phyloP scores from a whole-genome alignment of 2,797 vertebrate species.

The Epinephelus malabaricus region DNA sequence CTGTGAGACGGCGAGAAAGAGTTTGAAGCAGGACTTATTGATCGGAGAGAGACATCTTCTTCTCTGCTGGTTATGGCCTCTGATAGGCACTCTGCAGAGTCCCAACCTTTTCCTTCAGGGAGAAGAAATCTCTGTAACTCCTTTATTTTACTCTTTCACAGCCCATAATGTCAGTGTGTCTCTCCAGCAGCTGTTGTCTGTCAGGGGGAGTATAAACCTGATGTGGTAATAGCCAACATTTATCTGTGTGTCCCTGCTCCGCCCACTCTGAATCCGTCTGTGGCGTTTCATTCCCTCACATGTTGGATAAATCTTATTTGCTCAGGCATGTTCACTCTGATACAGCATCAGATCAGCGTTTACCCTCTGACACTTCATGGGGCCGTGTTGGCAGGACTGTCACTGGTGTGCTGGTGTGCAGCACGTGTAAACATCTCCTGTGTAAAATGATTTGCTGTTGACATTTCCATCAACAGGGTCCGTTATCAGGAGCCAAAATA shows the following conservation, averaged over 20 bases:
- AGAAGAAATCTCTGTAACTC: conserved; percentile 39
- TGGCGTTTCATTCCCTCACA: conserved; percentile 15
- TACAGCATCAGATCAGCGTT: neutral
- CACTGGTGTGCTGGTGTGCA: neutral
- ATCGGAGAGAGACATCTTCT: conserved; percentile 48
- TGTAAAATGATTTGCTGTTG: conserved; percentile 17
- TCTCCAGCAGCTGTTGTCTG: conserved; percentile 27
- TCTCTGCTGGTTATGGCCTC: conserved; percentile 33
- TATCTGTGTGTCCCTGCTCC: conserved; percentile 7
- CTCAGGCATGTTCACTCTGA: conserved; percentile 4
- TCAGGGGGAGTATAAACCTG: conserved; percentile 37
- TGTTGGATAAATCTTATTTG: conserved; percentile 32
- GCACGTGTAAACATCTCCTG: conserved; percentile 12
- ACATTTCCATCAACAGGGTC: conserved; percentile 25
- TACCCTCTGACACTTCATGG: conserved; percentile 20
- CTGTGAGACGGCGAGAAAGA: conserved; percentile 26
- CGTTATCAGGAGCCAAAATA: neutral
- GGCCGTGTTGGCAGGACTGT: neutral
- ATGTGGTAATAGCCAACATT: conserved; percentile 19
- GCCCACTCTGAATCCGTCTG: neutral
- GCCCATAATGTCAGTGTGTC: conserved; percentile 15
- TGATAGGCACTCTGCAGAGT: conserved; percentile 12
- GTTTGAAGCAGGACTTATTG: conserved; percentile 37
- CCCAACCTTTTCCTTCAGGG: conserved; percentile 33
- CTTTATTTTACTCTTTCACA: conserved; percentile 39